A percentile compares a stretch with the other conserved stretches of the same genome.
Conservation (phyloP, 2,113 vertebrate genomes). For the Prionailurus viverrinus region DNA sequence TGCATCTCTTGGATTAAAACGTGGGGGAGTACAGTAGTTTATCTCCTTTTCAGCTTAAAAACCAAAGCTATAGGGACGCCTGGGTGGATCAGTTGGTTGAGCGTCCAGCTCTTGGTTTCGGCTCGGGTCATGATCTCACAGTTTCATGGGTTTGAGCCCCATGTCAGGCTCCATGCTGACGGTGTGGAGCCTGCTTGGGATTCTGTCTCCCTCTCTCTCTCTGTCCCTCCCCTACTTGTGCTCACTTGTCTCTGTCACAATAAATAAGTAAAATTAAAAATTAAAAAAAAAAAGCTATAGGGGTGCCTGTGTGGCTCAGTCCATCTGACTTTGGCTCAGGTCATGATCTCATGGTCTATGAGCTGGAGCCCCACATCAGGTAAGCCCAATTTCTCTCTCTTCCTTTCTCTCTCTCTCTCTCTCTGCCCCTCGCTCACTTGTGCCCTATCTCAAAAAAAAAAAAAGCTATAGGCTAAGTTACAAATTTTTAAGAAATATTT, state of each 20-base stretch:
- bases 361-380: too few relatives aligned
- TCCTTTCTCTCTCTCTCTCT: not conserved
- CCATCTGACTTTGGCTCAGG: too few relatives aligned
- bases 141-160: not conserved
- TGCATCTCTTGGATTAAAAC: slow-evolving; percentile 9
- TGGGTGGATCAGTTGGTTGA: not conserved
- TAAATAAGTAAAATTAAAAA: too few relatives aligned
- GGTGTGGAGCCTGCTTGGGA: not conserved
- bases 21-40: not conserved
- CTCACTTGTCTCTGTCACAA: too few relatives aligned
- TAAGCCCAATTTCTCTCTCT: too few relatives aligned
- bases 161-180: not conserved
- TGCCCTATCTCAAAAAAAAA: not conserved
- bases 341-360: too few relatives aligned
- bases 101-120: not conserved
- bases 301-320: too few relatives aligned
- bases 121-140: not conserved
- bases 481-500: not conserved
- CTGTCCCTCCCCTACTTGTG: too few relatives aligned
- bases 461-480: not conserved
- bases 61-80: not conserved
- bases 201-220: too few relatives aligned
- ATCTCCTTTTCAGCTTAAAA: slow-evolving; percentile 38
- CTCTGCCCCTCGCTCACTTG: not conserved
- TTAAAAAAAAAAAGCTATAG: too few relatives aligned